Conservation (phyloP, 1,140 invertebrate species). For the Tyrophagus putrescentiae region DNA sequence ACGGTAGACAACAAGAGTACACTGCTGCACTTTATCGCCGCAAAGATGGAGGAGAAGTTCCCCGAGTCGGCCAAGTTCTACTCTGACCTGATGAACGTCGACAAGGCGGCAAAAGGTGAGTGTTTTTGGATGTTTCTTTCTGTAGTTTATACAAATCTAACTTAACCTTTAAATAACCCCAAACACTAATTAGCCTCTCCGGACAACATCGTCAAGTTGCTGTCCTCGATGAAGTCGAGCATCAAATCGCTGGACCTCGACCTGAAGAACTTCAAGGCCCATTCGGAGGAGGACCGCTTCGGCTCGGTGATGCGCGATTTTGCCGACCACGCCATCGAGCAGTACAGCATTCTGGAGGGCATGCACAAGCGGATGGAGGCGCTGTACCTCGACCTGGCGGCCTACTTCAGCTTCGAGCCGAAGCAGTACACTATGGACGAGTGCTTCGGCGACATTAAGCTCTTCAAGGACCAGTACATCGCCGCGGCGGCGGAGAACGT, state of each 20-base stretch:
- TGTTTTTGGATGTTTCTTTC: no score
- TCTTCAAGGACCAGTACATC: constrained; percentile 83
- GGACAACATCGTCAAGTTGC: constrained; percentile 64
- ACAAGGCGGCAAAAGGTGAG: constrained; percentile 36
- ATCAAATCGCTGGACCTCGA: constrained; percentile 74
- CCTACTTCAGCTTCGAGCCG: constrained; percentile 83
- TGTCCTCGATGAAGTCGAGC: constrained; percentile 69
- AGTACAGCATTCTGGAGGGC: constrained; percentile 69
- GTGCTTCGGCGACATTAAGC: constrained; percentile 87
- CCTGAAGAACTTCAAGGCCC: constrained; percentile 60
- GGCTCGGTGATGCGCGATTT: constrained; percentile 64
- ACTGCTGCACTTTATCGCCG: constrained; percentile 76
- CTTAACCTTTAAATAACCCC: neutral
- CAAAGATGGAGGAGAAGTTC: constrained; percentile 72
- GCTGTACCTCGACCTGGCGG: constrained; percentile 63
- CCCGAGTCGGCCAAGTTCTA: constrained; percentile 63
- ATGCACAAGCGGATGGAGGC: constrained; percentile 89
- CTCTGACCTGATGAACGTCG: constrained; percentile 71
- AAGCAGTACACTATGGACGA: constrained; percentile 88
- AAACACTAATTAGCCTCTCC: constrained; percentile 36
- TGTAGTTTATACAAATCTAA: no score
- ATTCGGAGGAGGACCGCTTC: constrained; percentile 65
- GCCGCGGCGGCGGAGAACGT: constrained; percentile 70
- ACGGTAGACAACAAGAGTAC: constrained; percentile 82
- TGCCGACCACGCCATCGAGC: constrained; percentile 58